A percentile compares a stretch with the other conserved stretches of the same genome.
Evolutionary conservation across 1,140 invertebrate species (phyloP).

Genomic region (Chionoecetes opilio): DNA sequence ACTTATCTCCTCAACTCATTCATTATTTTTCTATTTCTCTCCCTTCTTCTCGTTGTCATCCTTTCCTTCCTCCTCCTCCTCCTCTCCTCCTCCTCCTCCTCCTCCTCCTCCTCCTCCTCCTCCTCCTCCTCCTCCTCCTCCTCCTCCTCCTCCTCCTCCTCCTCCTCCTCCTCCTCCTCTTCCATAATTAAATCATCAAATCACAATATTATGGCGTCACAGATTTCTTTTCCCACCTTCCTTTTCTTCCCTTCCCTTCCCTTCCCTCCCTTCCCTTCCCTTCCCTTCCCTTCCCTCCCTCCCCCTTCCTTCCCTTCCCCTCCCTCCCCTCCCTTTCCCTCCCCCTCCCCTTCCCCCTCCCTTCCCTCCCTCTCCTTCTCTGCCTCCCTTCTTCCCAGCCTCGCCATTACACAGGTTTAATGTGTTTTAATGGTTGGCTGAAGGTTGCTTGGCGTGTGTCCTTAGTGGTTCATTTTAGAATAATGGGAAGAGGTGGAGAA

Average conservation of each 20-base stretch:
- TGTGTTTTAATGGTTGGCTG: neutral
- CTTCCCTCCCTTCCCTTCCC: neutral
- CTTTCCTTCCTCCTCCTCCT: neutral
- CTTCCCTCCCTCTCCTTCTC: neutral
- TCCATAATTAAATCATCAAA: neutral
- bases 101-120: neutral
- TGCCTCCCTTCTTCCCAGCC: neutral
- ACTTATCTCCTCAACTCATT: neutral
- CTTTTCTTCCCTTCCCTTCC: neutral
- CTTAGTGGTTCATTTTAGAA: neutral
- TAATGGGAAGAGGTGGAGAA: neutral
- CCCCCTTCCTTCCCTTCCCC: neutral
- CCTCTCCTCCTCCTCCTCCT: too few relatives aligned
- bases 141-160: conserved; percentile 23
- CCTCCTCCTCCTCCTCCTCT: neutral
- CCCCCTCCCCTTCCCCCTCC: neutral
- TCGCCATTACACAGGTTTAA: neutral
- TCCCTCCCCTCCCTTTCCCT: neutral
- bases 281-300: neutral
- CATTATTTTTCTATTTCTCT: too few relatives aligned
- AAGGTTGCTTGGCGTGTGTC: neutral
- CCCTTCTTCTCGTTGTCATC: neutral
- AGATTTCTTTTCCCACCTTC: neutral
- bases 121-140: conserved; percentile 32
- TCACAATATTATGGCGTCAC: neutral